Evolutionary conservation across 2,888 invertebrate genomes (phyloP).

Genomic region (Acanthosepion esculentum): DNA sequence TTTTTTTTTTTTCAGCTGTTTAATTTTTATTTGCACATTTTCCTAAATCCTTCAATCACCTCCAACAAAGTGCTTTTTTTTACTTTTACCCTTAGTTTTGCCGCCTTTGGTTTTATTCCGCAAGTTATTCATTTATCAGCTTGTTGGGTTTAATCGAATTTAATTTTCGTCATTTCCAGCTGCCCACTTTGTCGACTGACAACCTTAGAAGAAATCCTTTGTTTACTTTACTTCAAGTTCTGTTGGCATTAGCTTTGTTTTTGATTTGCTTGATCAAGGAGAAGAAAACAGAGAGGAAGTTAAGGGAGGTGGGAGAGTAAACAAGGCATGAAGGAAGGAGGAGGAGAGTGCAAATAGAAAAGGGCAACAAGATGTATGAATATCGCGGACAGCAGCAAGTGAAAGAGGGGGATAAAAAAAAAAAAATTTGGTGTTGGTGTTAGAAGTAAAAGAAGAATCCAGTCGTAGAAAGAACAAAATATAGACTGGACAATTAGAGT

Average conservation of each 20-base stretch:
- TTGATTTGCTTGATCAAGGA: background rate
- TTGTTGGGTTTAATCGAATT: slow-evolving; percentile 33
- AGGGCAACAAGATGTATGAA: background rate
- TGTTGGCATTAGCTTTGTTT: background rate
- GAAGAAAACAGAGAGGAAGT: background rate
- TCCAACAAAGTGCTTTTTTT: background rate
- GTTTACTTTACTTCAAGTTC: background rate
- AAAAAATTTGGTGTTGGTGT: too few species aligned
- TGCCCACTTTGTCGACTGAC: background rate
- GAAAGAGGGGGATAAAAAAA: too few species aligned
- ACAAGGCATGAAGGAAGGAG: background rate
- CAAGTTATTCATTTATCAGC: slow-evolving; percentile 6
- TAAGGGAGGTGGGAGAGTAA: background rate
- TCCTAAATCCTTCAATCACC: slow-evolving; percentile 33
- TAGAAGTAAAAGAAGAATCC: background rate
- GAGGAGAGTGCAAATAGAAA: background rate
- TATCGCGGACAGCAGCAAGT: too few species aligned
- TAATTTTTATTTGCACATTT: background rate
- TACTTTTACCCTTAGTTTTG: background rate
- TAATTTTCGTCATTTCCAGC: slow-evolving; percentile 33
- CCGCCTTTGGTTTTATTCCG: background rate
- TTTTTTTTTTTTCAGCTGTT: background rate
- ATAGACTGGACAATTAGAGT: background rate
- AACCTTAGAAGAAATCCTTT: background rate
- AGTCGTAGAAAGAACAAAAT: too few species aligned